phyloP scores from a whole-genome alignment of 1,140 invertebrate species.

The Fopius arisanus region DNA sequence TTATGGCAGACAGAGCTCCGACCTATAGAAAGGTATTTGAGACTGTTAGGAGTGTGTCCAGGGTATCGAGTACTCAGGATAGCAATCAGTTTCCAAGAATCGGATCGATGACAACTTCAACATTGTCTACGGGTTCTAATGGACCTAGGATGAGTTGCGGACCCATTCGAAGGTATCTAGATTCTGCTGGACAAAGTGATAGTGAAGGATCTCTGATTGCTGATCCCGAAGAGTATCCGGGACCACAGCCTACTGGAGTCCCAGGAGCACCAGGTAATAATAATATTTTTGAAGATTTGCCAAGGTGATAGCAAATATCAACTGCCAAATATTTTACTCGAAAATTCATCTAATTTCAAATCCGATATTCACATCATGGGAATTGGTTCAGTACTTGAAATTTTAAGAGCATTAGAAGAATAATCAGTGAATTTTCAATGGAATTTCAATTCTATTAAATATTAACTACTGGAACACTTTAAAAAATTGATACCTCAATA shows the following conservation, averaged over 20 bases:
- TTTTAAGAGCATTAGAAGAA: too few species aligned
- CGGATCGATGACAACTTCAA: constrained; percentile 61
- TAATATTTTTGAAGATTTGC: neutral
- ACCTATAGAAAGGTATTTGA: constrained; percentile 84
- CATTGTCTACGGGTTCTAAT: constrained; percentile 53
- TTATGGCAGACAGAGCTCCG: constrained; percentile 68
- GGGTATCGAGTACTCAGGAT: constrained; percentile 64
- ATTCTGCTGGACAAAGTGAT: constrained; percentile 67
- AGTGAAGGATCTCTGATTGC: constrained; percentile 65
- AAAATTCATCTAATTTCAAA: too few species aligned
- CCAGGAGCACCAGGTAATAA: constrained; percentile 74
- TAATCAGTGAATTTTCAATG: too few species aligned
- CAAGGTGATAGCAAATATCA: too few species aligned
- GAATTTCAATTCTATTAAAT: too few species aligned
- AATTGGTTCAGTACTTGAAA: too few species aligned
- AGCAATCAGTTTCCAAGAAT: constrained; percentile 58
- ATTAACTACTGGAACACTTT: too few species aligned
- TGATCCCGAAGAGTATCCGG: constrained; percentile 76
- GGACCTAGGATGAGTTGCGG: constrained; percentile 58
- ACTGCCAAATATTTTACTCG: too few species aligned
- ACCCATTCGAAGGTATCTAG: constrained; percentile 61
- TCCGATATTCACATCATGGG: too few species aligned
- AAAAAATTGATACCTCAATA: too few species aligned
- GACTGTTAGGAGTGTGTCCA: constrained; percentile 79
- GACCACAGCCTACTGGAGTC: constrained; percentile 69